Base-by-base conservation (phyloP, 2,797 vertebrate genomes). In the Scolopax bukidnonensis region DNA sequence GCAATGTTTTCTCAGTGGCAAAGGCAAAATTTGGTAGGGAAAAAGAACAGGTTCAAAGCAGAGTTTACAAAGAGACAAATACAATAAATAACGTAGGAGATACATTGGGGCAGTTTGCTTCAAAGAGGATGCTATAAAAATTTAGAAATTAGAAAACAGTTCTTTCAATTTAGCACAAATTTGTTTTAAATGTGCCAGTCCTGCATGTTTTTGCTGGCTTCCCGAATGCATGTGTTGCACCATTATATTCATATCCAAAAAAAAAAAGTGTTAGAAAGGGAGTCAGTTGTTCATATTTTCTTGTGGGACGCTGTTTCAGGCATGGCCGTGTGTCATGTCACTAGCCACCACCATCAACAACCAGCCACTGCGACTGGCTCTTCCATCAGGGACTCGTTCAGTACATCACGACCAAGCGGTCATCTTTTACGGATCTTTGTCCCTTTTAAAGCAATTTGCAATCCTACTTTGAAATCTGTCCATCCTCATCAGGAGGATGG, bases 391-490 rank as follows among this genome's bases (percentile, higher is more conserved):
- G 77, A 4, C 5, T 41, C 5, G 38, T 68, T 87, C 1, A 4
- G 40, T 20, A 48, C 7, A 2, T 32, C 25, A 4, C 2, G 0
- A 41, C 7, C 30, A 6, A 43, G 5, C 0, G 1, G 25, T 12
- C 14, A 4, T 69, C 65, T 38, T 6, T 56, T 30, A 11, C 6
- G 28, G 24, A 17, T 33, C 76, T 14, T 23, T 8, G 48, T 56
- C 23, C 67, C 76, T 86, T 78, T 84, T 79, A 80, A 51, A 87
- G 68, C 9, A 21, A 90, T 93, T 71, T 69, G 18, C 27, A 7
- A 1, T 76, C 53, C 76, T 78, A 18, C 28, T 48, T 63, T 69
- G 89, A 86, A 27, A 38, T 43, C 64, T 64, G 81, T 82, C 84
- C 63, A 16, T 38, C 40, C 83, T 69, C 28, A 38, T 69, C 61